Conservation (phyloP, 2,797 vertebrate genomes). For the Delichon dasypus region DNA sequence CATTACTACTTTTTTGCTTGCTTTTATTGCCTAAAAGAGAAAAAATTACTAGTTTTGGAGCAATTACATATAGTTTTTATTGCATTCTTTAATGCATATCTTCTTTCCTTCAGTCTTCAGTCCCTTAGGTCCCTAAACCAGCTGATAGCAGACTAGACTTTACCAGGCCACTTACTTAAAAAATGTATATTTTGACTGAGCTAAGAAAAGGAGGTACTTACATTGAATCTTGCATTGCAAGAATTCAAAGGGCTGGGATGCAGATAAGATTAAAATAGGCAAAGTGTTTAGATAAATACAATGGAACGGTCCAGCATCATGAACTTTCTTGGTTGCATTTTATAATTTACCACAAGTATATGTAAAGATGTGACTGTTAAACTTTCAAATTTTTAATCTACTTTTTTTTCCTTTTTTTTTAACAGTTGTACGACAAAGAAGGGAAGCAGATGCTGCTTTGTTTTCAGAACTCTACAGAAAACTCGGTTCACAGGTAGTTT, state of each 20-base stretch:
- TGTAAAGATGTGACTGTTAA: background rate
- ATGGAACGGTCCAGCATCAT: background rate
- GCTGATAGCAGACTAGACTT: background rate
- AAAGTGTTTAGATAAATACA: background rate
- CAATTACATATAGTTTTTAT: background rate
- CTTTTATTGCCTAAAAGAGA: background rate
- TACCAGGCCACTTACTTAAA: background rate
- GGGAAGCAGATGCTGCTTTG: conserved; percentile 90
- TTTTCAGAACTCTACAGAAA: conserved; percentile 96
- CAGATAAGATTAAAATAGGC: background rate
- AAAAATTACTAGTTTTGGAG: background rate
- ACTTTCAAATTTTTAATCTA: background rate
- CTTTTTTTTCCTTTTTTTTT: background rate
- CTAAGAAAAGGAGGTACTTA: background rate
- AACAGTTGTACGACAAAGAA: conserved; percentile 90
- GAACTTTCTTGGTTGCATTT: background rate
- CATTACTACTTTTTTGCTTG: background rate
- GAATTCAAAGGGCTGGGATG: background rate
- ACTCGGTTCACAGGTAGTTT: conserved; percentile 90
- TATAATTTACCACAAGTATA: background rate
- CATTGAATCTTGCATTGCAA: background rate
- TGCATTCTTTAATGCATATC: background rate
- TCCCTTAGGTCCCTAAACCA: background rate
- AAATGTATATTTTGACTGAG: background rate
- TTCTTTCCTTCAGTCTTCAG: background rate